These are phyloP conservation scores for Emydoidea blandingii DNA, from an alignment of 2,797 vertebrate species.

Conservation along the genomic window DNA sequence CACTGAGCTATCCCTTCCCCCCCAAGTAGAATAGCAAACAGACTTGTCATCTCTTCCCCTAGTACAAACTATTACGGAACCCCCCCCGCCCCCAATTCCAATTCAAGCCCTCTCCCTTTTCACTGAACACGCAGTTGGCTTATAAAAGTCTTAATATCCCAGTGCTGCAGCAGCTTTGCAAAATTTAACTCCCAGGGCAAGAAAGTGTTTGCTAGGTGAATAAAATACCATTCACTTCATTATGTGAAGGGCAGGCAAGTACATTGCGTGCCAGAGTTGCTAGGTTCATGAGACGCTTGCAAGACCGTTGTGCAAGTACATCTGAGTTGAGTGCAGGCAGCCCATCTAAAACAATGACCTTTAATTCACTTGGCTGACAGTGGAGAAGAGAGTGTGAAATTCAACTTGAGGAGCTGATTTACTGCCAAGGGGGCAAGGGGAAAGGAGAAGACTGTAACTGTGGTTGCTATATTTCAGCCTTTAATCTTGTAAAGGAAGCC, in stretches of 20 bases:
- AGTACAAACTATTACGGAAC: not conserved
- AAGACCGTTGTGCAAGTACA: not conserved
- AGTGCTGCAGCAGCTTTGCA: not conserved
- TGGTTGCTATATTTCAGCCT: not conserved
- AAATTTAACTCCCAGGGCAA: not conserved
- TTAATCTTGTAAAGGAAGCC: not conserved
- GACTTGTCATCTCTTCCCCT: not conserved
- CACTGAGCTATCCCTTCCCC: too few species aligned
- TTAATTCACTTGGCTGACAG: not conserved
- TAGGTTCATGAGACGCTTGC: not conserved
- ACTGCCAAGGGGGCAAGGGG: not conserved
- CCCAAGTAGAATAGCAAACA: not conserved
- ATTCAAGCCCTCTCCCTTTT: not conserved
- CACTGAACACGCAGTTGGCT: not conserved
- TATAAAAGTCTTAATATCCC: not conserved
- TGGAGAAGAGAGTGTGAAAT: not conserved
- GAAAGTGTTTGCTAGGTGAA: not conserved
- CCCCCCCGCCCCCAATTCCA: not conserved
- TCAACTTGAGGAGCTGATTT: not conserved
- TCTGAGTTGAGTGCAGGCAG: not conserved
- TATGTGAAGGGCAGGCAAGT: not conserved
- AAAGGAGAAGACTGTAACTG: not conserved
- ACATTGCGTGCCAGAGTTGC: not conserved
- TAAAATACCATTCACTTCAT: not conserved
- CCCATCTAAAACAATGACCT: not conserved